These are phyloP conservation scores for Drosophila tanythrix DNA, from an alignment of 2,888 invertebrate species.

Conservation along the genomic window DNA sequence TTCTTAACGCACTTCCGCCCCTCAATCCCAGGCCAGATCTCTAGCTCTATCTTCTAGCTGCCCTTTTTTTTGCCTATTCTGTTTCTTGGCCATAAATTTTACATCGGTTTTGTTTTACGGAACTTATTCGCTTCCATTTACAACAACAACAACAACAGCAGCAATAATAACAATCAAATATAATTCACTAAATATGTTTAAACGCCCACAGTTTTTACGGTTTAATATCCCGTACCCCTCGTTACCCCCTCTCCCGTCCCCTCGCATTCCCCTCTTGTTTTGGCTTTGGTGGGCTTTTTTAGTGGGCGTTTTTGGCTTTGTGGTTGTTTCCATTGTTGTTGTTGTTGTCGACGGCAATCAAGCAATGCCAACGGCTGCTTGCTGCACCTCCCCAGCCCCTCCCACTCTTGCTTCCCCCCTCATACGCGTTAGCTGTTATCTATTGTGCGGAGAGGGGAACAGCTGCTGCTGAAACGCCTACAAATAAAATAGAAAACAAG, in stretches of 20 bases:
- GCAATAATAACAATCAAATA: slow-evolving; percentile 66
- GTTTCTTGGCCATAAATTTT: slow-evolving; percentile 30
- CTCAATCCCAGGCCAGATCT: slow-evolving; percentile 31
- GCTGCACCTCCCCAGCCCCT: slow-evolving; percentile 2
- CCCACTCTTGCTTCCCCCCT: neutral
- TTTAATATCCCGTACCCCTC: neutral
- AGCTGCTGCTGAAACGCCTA: slow-evolving; percentile 44
- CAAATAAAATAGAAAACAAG: slow-evolving; percentile 16
- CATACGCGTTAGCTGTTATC: neutral
- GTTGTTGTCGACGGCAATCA: slow-evolving; percentile 40
- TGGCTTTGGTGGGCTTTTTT: slow-evolving; percentile 42
- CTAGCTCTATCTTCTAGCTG: neutral
- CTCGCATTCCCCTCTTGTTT: neutral
- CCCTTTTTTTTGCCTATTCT: neutral
- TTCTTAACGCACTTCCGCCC: slow-evolving; percentile 63
- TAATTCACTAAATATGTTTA: slow-evolving; percentile 76
- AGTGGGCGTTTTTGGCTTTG: slow-evolving; percentile 57
- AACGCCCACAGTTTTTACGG: slow-evolving; percentile 66
- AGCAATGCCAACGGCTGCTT: slow-evolving; percentile 26
- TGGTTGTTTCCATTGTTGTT: slow-evolving; percentile 33
- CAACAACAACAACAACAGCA: slow-evolving; percentile 14
- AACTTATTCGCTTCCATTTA: slow-evolving; percentile 24
- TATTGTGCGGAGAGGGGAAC: neutral
- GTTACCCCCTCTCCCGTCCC: neutral
- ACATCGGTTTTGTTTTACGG: slow-evolving; percentile 30